phyloP scores from a whole-genome alignment of 2,797 vertebrate species.

The Hemitrygon akajei region DNA sequence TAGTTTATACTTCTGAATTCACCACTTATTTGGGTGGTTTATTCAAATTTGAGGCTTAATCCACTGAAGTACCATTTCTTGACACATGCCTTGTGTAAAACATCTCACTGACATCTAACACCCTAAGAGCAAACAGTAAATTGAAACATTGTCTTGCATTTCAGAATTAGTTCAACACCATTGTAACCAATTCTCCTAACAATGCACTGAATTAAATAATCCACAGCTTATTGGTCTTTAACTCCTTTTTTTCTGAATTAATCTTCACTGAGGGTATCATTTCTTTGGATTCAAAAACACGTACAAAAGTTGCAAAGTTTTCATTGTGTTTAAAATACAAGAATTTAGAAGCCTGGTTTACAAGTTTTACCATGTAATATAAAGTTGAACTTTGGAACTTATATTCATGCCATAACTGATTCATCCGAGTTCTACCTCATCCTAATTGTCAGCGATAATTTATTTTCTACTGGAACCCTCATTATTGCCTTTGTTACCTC shows the following conservation, averaged over 20 bases:
- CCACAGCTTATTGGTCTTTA: neutral
- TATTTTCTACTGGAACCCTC: too few species aligned
- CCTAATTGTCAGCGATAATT: too few species aligned
- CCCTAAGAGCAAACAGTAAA: neutral
- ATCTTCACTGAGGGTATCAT: neutral
- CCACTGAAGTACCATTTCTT: neutral
- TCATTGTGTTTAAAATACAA: neutral
- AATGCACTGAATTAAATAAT: neutral
- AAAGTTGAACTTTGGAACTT: too few species aligned
- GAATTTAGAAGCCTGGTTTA: neutral
- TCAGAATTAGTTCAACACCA: neutral
- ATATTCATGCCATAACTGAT: too few species aligned
- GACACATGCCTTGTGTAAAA: neutral
- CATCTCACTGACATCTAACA: neutral
- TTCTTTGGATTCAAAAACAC: neutral
- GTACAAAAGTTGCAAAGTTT: neutral
- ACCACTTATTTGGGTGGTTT: neutral
- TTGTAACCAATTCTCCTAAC: neutral
- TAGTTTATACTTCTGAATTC: neutral
- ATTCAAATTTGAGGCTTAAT: neutral
- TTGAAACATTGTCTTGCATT: neutral
- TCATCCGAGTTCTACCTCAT: too few species aligned
- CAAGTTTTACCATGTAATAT: neutral
- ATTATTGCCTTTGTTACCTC: too few species aligned
- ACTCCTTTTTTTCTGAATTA: neutral